phyloP scores from a whole-genome alignment of 2,888 invertebrate genomes.

The Conchocele bisecta region DNA sequence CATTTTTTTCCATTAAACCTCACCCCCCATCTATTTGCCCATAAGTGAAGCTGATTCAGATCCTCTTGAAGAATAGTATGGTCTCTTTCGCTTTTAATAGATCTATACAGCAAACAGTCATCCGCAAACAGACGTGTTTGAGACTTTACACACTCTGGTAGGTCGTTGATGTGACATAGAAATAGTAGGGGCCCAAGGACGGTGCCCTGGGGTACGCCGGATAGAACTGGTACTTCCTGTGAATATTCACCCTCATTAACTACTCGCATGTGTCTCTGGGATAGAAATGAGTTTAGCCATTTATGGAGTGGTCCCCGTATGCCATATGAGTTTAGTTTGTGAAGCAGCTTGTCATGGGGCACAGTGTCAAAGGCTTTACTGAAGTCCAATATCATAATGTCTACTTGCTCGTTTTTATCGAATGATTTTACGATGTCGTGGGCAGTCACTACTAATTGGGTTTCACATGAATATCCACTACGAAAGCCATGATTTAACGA shows the following conservation, averaged over 20 bases:
- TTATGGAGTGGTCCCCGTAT: slow-evolving; percentile 6
- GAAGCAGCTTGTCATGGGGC: slow-evolving; percentile 11
- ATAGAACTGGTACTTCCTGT: not conserved
- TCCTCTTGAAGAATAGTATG: slow-evolving; percentile 18
- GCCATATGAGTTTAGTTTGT: slow-evolving; percentile 18
- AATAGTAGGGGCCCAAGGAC: slow-evolving; percentile 21
- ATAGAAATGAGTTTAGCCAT: slow-evolving; percentile 15
- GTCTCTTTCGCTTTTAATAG: slow-evolving; percentile 18
- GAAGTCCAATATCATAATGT: slow-evolving; percentile 15
- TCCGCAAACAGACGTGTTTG: slow-evolving; percentile 29
- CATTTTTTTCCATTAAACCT: slow-evolving; percentile 34
- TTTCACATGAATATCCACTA: slow-evolving; percentile 16
- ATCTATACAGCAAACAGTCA: slow-evolving; percentile 27
- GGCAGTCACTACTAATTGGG: slow-evolving; percentile 17
- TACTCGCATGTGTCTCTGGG: slow-evolving; percentile 9
- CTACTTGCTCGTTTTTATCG: slow-evolving; percentile 15
- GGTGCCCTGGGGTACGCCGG: slow-evolving; percentile 34
- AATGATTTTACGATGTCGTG: slow-evolving; percentile 9
- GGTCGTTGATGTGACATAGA: slow-evolving; percentile 25
- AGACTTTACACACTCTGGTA: slow-evolving; percentile 21
- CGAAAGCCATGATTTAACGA: slow-evolving; percentile 20
- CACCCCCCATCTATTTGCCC: slow-evolving; percentile 28
- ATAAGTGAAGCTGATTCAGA: slow-evolving; percentile 14
- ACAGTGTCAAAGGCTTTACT: slow-evolving; percentile 29
- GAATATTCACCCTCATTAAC: slow-evolving; percentile 15